Evolutionary conservation across 2,888 invertebrate genomes (phyloP), one percentile per base, ranked within the genome.

Genomic region (Andrena praecox): DNA sequence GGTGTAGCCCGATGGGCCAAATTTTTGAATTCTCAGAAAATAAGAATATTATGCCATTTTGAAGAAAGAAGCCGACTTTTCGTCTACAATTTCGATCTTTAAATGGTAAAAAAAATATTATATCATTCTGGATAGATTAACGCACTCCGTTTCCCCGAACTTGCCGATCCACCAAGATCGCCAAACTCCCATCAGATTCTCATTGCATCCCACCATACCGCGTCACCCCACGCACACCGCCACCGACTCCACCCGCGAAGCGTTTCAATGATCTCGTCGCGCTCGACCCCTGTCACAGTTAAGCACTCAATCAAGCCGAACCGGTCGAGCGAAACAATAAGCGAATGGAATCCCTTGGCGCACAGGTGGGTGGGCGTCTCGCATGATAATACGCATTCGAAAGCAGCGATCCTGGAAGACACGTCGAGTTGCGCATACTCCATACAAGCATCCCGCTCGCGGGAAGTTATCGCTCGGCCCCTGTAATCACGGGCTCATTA

Each of bases 401-500:
- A 64, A 33, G 31, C 70, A 29, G 35, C 42, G 63, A 79, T 74
- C 69, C 66, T 56, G 66, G 59, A 52, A 20, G 80, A 74, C 66
- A 50, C 64, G 56, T 48, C 24, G 35, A 24, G 69, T 56, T 68
- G 24, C 66, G n/a, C 42, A 54, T 64, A 20, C 7, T 24, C 16
- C 68, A 29, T 24, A 27, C 16, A n/a, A n/a, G 52, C 52, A 20
- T 31, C 27, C 6, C 24, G 20, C 16, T 52, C 70, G 33, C 80
- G 42, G 71, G 74, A 75, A 72, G 50, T 83, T 66, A 68, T 63
- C 71, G 74, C 54, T 59, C 75, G 72, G 50, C 78, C 81, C 83
- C 87, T 85, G 77, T 84, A 85, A 87, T 87, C 83, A 85, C 56
- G 75, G 70, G 77, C 85, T 87, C 87, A 87, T 87, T 87, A 87